phyloP scores from a whole-genome alignment of 2,888 invertebrate species.

The Cordilura impudica region DNA sequence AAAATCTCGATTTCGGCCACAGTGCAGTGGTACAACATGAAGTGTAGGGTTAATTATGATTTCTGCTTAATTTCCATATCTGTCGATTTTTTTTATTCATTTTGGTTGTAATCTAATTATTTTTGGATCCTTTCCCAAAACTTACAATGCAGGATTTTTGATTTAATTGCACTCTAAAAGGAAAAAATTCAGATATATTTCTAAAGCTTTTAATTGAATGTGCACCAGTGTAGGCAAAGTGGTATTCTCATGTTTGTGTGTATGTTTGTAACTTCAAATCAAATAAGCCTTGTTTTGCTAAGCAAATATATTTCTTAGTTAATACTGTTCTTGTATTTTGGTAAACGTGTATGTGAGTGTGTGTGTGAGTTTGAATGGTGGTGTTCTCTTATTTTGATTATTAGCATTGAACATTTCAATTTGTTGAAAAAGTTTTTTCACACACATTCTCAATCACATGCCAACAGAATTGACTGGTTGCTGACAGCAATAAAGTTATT shows the following conservation, averaged over 20 bases:
- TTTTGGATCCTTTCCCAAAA: too few relatives aligned
- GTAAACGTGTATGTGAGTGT: background rate
- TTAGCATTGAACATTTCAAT: constrained; percentile 59
- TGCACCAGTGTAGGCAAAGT: too few relatives aligned
- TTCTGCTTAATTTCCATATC: too few relatives aligned
- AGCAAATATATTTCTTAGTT: constrained; percentile 36
- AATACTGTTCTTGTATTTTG: constrained; percentile 4
- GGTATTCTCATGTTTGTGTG: background rate
- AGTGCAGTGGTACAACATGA: too few relatives aligned
- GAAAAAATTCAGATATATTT: too few relatives aligned
- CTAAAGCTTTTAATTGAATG: background rate
- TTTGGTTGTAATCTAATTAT: too few relatives aligned
- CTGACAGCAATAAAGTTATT: constrained; percentile 32
- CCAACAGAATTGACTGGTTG: constrained; percentile 2
- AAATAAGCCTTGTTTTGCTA: constrained; percentile 51
- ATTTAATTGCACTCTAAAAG: too few relatives aligned
- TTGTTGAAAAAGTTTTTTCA: constrained; percentile 49
- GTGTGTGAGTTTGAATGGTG: background rate
- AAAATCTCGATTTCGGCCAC: too few relatives aligned
- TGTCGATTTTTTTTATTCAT: too few relatives aligned
- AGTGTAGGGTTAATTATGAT: too few relatives aligned
- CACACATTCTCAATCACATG: constrained; percentile 2
- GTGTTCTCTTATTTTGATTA: constrained; percentile 33
- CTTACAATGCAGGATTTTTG: too few relatives aligned
- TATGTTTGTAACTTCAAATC: constrained; percentile 15